Percentiles rank a stretch among this genome's conserved stretches.
These are phyloP conservation scores for Hemithea aestivaria DNA, from an alignment of 2,888 invertebrate species.

Conservation along the genomic window DNA sequence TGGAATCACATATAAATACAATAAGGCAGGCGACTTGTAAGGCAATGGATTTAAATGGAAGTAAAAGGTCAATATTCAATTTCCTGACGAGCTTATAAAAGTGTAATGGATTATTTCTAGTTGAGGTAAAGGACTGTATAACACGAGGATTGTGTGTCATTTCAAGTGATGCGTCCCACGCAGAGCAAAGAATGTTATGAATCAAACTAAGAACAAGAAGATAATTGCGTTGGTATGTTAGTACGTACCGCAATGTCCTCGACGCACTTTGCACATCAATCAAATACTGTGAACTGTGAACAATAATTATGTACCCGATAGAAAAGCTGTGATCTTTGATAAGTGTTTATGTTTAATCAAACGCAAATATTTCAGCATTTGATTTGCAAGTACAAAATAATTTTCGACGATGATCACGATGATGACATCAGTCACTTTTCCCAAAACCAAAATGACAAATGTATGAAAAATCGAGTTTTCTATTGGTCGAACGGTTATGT, in stretches of 20 bases:
- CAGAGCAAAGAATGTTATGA: conserved; percentile 51
- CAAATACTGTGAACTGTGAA: conserved; percentile 11
- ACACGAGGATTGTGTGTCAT: too few species aligned
- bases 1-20: conserved; percentile 2
- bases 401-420: conserved; percentile 28
- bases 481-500: too few species aligned
- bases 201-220: conserved; percentile 28
- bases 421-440: conserved; percentile 52
- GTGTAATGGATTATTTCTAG: conserved; percentile 9
- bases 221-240: conserved; percentile 39
- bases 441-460: background rate
- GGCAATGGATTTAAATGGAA: conserved; percentile 20
- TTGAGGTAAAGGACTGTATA: background rate
- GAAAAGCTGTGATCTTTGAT: conserved; percentile 1
- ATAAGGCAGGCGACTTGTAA: conserved; percentile 21
- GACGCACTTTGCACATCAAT: conserved; percentile 32
- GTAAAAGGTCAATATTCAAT: conserved; percentile 22
- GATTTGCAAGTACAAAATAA: conserved; percentile 24
- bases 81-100: conserved; percentile 9
- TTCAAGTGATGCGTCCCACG: conserved; percentile 59
- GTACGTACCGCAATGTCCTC: conserved; percentile 49
- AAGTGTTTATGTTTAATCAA: conserved; percentile 2
- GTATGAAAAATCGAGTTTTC: too few species aligned
- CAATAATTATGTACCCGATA: conserved; percentile 2
- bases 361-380: conserved; percentile 17